phyloP scores from a whole-genome alignment of 53 echinoderm and acorn worm species.

The Arbacia lixula region DNA sequence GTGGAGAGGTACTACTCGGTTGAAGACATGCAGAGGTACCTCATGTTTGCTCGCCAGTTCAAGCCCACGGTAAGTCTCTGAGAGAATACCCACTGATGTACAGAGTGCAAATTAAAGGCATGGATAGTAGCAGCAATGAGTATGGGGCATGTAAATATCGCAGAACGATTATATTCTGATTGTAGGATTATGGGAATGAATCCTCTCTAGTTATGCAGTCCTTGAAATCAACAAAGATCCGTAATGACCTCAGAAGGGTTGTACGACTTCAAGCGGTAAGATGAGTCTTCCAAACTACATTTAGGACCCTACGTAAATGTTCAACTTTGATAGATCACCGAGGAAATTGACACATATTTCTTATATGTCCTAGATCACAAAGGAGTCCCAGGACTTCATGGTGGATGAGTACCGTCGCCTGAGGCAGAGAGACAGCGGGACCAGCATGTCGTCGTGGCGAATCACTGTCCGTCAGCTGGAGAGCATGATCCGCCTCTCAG shows the following conservation, averaged over 20 bases:
- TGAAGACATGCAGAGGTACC: constrained; percentile 95
- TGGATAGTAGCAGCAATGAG: too few relatives aligned
- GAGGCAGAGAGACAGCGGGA: constrained; percentile 89
- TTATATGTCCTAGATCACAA: constrained; percentile 85
- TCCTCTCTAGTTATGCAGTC: too few relatives aligned
- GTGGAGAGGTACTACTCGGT: constrained; percentile 89
- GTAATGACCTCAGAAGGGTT: too few relatives aligned
- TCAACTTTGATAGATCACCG: too few relatives aligned
- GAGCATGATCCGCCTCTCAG: constrained; percentile 97
- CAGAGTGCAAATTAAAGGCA: too few relatives aligned
- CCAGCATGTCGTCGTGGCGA: constrained; percentile 87
- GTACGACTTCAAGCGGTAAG: too few relatives aligned
- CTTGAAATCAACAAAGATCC: too few relatives aligned
- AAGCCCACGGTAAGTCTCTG: constrained; percentile 81
- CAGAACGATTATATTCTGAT: background rate
- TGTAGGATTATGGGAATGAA: background rate
- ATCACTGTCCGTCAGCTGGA: constrained; percentile 98
- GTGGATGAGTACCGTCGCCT: constrained; percentile 95
- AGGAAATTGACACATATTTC: too few relatives aligned
- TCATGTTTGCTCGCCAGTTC: constrained; percentile 98
- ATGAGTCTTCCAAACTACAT: too few relatives aligned
- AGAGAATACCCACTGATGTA: background rate
- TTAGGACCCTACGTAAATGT: too few relatives aligned
- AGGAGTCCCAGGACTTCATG: constrained; percentile 99
- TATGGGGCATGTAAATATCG: too few relatives aligned